These are phyloP conservation scores for Heliocidaris erythrogramma DNA, from an alignment of 35 echinoderm and acorn worm genomes.

Conservation along the genomic window DNA sequence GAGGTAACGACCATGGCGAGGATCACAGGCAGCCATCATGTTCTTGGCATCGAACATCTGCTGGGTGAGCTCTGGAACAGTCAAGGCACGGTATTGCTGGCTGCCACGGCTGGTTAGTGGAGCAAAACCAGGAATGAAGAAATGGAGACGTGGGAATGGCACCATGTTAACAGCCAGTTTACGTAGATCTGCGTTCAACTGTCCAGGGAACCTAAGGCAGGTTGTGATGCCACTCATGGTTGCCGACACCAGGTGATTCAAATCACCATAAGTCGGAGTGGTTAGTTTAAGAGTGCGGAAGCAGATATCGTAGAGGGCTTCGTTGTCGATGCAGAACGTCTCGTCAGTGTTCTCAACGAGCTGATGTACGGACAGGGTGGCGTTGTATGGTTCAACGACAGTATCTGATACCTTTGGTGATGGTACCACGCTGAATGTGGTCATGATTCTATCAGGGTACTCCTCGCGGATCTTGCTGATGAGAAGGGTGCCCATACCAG, in stretches of 20 bases:
- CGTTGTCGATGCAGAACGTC: constrained; percentile 92
- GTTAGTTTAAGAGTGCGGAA: constrained; percentile 95
- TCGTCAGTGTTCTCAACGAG: constrained; percentile 99
- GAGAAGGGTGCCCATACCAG: constrained; percentile 94
- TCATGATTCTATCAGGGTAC: constrained; percentile 97
- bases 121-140: constrained; percentile 97
- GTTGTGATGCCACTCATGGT: constrained; percentile 99
- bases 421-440: constrained; percentile 97
- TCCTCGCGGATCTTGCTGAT: constrained; percentile 99
- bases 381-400: constrained; percentile 92
- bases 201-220: constrained; percentile 90
- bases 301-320: constrained; percentile 94
- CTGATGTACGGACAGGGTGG: constrained; percentile 83
- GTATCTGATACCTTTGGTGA: constrained; percentile 98
- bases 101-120: constrained; percentile 93
- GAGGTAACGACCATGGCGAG: constrained; percentile 86
- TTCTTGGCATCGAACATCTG: constrained; percentile 99
- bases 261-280: constrained; percentile 91
- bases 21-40: constrained; percentile 99
- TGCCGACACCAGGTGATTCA: constrained; percentile 91
- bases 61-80: constrained; percentile 80
- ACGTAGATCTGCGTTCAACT: constrained; percentile 95
- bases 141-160: constrained; percentile 94
- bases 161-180: constrained; percentile 94
- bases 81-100: constrained; percentile 87